These are phyloP conservation scores for Ammospiza caudacuta DNA, from an alignment of 2,113 vertebrate genomes.

Conservation along the genomic window DNA sequence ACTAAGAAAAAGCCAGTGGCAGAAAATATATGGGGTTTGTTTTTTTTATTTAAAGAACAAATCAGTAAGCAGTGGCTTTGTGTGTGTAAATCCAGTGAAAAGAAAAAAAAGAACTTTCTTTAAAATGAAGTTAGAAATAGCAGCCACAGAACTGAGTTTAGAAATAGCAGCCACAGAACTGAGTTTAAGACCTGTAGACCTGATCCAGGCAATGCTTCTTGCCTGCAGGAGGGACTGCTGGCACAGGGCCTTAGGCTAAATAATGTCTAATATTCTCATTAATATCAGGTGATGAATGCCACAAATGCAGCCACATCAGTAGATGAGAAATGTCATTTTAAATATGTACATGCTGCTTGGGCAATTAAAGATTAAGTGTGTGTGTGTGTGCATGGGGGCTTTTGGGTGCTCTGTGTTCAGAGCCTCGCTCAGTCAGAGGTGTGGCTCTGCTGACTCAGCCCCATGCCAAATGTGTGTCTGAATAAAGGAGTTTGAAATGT, in stretches of 20 bases:
- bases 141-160: background rate
- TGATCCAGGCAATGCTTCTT: background rate
- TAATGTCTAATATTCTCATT: background rate
- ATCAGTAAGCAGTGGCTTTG: background rate
- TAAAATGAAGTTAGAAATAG: background rate
- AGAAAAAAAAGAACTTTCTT: background rate
- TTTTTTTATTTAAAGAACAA: background rate
- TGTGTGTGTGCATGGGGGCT: background rate
- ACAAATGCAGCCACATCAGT: background rate
- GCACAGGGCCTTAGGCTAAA: background rate
- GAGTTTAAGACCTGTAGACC: background rate
- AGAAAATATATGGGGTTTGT: fast-evolving
- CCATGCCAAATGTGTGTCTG: fast-evolving
- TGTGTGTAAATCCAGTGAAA: background rate
- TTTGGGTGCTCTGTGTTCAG: background rate
- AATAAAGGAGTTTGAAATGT: background rate
- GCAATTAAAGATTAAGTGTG: background rate
- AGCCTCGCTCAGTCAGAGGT: background rate
- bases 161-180: background rate
- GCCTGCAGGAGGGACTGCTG: background rate
- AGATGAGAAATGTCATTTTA: background rate
- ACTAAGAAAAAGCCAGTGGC: background rate
- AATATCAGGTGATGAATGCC: background rate
- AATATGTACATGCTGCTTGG: background rate
- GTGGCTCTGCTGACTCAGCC: background rate